Conservation (phyloP, 2,888 invertebrate genomes). For the Parochlus steinenii region DNA sequence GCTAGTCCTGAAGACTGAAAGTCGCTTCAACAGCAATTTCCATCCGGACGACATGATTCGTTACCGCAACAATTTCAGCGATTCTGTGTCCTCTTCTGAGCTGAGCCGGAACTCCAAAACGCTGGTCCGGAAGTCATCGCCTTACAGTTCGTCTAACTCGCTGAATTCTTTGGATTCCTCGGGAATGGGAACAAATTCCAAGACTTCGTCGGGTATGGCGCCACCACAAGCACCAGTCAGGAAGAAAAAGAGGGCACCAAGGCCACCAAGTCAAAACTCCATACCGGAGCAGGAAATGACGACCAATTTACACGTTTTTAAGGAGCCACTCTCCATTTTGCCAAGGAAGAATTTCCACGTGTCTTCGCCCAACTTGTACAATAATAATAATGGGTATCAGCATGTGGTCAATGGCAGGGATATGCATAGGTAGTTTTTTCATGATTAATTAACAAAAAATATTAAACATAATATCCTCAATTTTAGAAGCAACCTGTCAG, state of each 20-base stretch:
- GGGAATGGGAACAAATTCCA: constrained; percentile 24
- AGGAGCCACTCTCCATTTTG: constrained; percentile 14
- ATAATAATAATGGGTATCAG: constrained; percentile 1
- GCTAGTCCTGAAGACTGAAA: constrained; percentile 15
- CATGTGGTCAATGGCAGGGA: neutral
- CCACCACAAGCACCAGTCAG: constrained; percentile 22
- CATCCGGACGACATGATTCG: constrained; percentile 27
- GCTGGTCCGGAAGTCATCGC: constrained; percentile 26
- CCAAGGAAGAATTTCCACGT: constrained; percentile 24
- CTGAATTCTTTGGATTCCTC: constrained; percentile 30
- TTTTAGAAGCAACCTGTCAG: neutral
- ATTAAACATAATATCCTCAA: neutral
- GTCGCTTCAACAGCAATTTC: constrained; percentile 10
- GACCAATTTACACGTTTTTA: constrained; percentile 11
- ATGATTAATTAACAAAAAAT: constrained; percentile 1
- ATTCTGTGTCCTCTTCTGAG: constrained; percentile 28
- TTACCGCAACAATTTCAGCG: constrained; percentile 19
- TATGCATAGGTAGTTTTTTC: neutral
- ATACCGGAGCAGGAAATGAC: constrained; percentile 22
- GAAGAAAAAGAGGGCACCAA: constrained; percentile 27
- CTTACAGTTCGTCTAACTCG: constrained; percentile 30
- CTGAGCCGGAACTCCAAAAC: constrained; percentile 21
- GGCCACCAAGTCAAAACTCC: constrained; percentile 27
- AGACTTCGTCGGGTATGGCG: too few relatives aligned
- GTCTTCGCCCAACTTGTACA: constrained; percentile 25